Base-by-base conservation (phyloP, 2,888 invertebrate genomes). In the Pristionchus entomophagus region DNA sequence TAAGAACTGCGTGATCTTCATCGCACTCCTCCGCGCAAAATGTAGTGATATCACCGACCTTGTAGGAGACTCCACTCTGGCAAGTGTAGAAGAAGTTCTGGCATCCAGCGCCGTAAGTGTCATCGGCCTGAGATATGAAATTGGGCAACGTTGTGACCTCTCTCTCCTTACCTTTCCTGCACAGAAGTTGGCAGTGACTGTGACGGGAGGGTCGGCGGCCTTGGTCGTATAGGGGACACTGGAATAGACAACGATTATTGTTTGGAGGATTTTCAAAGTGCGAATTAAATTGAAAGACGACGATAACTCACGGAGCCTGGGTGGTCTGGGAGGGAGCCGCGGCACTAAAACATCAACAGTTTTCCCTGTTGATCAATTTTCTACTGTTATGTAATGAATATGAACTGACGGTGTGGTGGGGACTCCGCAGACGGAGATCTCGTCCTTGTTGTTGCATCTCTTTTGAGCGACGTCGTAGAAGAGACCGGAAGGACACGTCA, bases 41-140 rank as follows among this genome's bases (percentile, higher is more conserved):
- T 45, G 45, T n/a, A 59, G 26, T 10, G 5, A 59, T n/a, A 5
- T 3, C 2, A 59, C 19, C 22, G 0, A 38, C 83, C 83, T 84
- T 84, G 65, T 65, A 65, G 35, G 83, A 38, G 38, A 32, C 32
- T 84, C 65, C 83, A 29, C 45, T 49, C 65, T 65, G 62, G 49
- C 86, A 86, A 2, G 56, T 26, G 80, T 86, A 86, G 80, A 80
- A 86, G 86, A 80, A 78, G 35, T 45, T 80, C 49, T 59, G 38
- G 51, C 86, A 86, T 14, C 80, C 86, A 19, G 41, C 32, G 0
- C 56, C 86, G 80, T 86, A 80, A 62, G 80, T 56, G 38, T 49
- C 62, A 32, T 86, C 80, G 2, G 26, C 35, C 77, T 77, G 26
- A 77, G 45, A 10, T 5, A 41, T 4, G 12, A 14, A 8, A 77